Percentiles rank a stretch among this genome's conserved stretches.
Evolutionary conservation across 2,888 invertebrate species (phyloP).

Genomic region (Nasonovia ribisnigri): DNA sequence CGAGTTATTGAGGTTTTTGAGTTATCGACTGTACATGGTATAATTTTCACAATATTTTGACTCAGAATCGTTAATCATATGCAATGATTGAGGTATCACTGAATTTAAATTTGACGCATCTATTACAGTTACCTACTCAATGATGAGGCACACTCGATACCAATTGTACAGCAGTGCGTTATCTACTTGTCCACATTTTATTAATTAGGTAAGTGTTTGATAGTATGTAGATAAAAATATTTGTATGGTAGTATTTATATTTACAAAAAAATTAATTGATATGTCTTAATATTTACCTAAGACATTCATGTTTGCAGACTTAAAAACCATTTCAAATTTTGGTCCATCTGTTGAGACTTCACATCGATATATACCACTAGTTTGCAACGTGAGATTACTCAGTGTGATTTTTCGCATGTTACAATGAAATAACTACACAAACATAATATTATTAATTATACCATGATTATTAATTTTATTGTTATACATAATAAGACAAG

Average conservation of each 20-base stretch:
- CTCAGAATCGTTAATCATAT: neutral
- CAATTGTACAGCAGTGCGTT: neutral
- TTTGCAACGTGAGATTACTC: constrained; percentile 64
- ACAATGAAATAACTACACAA: constrained; percentile 65
- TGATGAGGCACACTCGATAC: neutral
- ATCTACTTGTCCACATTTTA: neutral
- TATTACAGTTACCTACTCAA: neutral
- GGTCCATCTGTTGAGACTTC: constrained; percentile 67
- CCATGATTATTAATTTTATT: neutral
- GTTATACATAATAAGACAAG: neutral
- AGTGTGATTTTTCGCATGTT: constrained; percentile 65
- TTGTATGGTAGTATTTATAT: neutral
- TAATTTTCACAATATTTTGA: no score
- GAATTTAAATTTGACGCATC: neutral
- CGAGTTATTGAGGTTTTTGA: no score
- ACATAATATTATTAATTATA: constrained; percentile 22
- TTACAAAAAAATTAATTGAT: constrained; percentile 19
- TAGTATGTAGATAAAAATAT: neutral
- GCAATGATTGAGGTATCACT: neutral
- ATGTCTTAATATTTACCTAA: constrained; percentile 67
- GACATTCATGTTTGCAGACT: constrained; percentile 66
- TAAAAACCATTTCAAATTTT: constrained; percentile 65
- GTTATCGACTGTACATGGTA: no score
- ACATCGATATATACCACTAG: constrained; percentile 66
- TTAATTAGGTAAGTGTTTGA: neutral